These are phyloP conservation scores for Melanogrammus aeglefinus DNA, from an alignment of 2,797 vertebrate species.

Conservation along the genomic window DNA sequence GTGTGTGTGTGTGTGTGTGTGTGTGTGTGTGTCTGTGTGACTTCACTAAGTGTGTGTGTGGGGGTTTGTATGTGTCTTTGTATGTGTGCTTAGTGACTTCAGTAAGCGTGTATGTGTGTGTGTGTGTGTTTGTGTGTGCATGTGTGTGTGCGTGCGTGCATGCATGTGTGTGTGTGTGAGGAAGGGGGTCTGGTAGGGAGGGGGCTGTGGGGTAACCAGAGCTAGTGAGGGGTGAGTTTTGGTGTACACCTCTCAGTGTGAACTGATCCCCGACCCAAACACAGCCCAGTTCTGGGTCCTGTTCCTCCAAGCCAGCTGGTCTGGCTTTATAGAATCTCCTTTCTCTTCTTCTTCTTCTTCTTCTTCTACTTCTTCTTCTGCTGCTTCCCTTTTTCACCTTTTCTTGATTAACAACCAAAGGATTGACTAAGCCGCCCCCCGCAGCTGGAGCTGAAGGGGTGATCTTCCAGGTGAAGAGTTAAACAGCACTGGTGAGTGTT, in stretches of 20 bases:
- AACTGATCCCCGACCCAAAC: conserved; percentile 58
- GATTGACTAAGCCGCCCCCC: conserved; percentile 44
- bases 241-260: conserved; percentile 49
- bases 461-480: conserved; percentile 64
- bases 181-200: conserved; percentile 23
- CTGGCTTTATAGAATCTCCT: conserved; percentile 63
- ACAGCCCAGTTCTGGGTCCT: conserved; percentile 60
- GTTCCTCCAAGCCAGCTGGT: conserved; percentile 74
- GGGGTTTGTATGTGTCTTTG: no score
- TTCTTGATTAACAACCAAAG: conserved; percentile 43
- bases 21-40: no score
- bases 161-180: conserved; percentile 23
- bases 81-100: not conserved
- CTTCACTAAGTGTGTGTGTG: no score
- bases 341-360: conserved; percentile 24
- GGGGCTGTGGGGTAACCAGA: conserved; percentile 14
- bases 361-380: conserved; percentile 47
- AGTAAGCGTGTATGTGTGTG: not conserved
- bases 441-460: conserved; percentile 67
- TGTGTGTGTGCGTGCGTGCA: not conserved
- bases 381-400: conserved; percentile 41
- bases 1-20: conserved; percentile 1
- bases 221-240: conserved; percentile 29
- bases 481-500: conserved; percentile 49
- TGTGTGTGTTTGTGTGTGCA: conserved; percentile 22